Evolutionary conservation across 2,797 vertebrate genomes (phyloP).

Genomic region (Merluccius polli): DNA sequence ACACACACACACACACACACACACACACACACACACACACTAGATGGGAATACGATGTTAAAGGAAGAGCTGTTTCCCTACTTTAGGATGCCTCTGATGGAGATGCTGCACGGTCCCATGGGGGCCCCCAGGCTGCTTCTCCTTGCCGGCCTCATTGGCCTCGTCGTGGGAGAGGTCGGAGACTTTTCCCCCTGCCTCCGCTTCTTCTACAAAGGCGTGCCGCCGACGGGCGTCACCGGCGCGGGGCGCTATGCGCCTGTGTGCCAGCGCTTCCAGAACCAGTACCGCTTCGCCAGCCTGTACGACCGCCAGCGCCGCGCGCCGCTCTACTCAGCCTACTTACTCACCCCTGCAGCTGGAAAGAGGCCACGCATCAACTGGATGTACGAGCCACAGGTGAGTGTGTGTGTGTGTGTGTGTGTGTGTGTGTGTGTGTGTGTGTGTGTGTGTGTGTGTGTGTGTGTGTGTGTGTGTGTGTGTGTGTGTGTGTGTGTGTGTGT

Average conservation of each 20-base stretch:
- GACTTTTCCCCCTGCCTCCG: constrained; percentile 54
- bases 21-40: not conserved
- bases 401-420: not conserved
- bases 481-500: too few relatives aligned
- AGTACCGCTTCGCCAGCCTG: constrained; percentile 62
- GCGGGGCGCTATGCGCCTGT: constrained; percentile 43
- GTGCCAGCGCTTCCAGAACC: constrained; percentile 64
- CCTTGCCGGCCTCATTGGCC: constrained; percentile 20
- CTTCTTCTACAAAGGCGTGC: constrained; percentile 53
- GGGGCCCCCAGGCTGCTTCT: constrained; percentile 41
- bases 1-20: not conserved
- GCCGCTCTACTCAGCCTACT: constrained; percentile 61
- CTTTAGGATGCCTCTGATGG: constrained; percentile 24
- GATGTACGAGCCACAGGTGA: constrained; percentile 70
- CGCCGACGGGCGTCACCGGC: constrained; percentile 39
- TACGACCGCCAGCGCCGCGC: constrained; percentile 41
- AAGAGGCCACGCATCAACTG: constrained; percentile 46
- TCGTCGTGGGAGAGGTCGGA: constrained; percentile 46
- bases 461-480: too few relatives aligned
- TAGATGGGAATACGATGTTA: not conserved
- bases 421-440: too few relatives aligned
- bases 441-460: too few relatives aligned
- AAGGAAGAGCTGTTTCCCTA: not conserved
- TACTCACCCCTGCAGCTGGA: constrained; percentile 42
- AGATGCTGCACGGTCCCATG: constrained; percentile 2